Evolutionary conservation across 2,797 vertebrate species (phyloP), one percentile per base, ranked within the genome.

Genomic region (Betta splendens): DNA sequence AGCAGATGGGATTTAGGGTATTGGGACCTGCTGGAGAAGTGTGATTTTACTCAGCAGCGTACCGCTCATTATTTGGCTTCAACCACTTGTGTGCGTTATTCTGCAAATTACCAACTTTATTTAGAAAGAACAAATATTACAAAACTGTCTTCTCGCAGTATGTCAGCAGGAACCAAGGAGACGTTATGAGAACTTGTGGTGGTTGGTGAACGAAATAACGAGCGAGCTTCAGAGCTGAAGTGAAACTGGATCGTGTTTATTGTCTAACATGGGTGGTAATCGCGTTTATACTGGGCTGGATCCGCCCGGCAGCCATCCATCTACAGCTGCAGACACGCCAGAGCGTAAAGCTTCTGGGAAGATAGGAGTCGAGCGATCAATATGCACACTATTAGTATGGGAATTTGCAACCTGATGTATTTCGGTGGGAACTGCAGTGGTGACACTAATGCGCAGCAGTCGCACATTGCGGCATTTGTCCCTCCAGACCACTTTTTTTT

Each of bases 191-290:
- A n/a, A n/a, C n/a, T n/a, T n/a, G n/a, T n/a, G n/a, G 7, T 7
- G 23, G 23, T 3, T 3, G 23, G 23, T 25, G 23, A 3, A 7
- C 3, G 23, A 4, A 9, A 9, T 6, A 25, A 25, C 51, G 39
- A 29, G 42, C 6, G 17, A 53, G 32, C 43, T 47, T 50, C 22
- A 7, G 33, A 69, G 51, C 29, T 56, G 21, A 60, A 54, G 32
- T 46, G 15, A 21, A 12, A 21, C 37, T 22, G 26, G 39, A 33
- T 35, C 31, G 29, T 33, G n/a, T 28, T 62, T 62, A 43, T 36
- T 32, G 53, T 56, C 53, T 64, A 67, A 50, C 40, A 68, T 13
- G 8, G 59, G 64, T 71, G 37, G 39, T 74, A 70, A 77, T 77
- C 47, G 33, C 31, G 40, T 64, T 50, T 64, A 45, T 6, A 56